Base-by-base conservation (phyloP, 2,113 vertebrate species). In the Lipotes vexillifer region DNA sequence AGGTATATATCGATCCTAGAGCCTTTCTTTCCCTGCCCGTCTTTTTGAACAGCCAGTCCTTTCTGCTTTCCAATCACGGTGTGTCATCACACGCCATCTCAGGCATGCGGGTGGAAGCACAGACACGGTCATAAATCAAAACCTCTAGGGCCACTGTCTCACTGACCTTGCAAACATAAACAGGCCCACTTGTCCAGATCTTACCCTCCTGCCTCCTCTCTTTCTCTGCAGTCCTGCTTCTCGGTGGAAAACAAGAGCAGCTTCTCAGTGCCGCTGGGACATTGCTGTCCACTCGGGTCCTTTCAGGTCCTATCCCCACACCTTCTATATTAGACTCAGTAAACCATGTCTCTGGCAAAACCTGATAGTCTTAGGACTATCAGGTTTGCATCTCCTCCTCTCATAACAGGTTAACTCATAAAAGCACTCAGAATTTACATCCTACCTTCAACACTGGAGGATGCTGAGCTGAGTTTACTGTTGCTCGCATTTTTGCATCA, bases 61-160 rank as follows among this genome's bases (percentile, higher is more conserved):
- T 4, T n/a, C 88, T 63, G 77, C 88, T 81, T 88, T 88, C 90
- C 57, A 81, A 46, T 83, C 94, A 80, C 61, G 15, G 72, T 8
- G 23, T 36, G 93, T 94, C 57, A 2, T 80, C 63, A 69, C 75
- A 10, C 55, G 44, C 65, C 77, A 38, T 91, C 90, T 52, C 94
- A 69, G 85, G 81, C 66, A 21, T 20, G 21, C 18, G 1, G 61
- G 57, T 2, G 31, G 81, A 88, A 20, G 77, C 29, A 18, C 46
- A 46, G 91, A 68, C 21, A 6, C 11, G n/a, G 82, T 49, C 91
- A 52, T 97, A 97, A 96, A 95, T 97, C 97, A 97, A 46, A 96
- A 27, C 93, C 90, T 72, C 38, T 33, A 8, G 49, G 36, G 13
- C 44, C 1, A 5, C 68, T 12, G 5, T 41, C 85, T 84, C 77